Conservation (phyloP, 1,140 invertebrate species). For the Watersipora subatra region DNA sequence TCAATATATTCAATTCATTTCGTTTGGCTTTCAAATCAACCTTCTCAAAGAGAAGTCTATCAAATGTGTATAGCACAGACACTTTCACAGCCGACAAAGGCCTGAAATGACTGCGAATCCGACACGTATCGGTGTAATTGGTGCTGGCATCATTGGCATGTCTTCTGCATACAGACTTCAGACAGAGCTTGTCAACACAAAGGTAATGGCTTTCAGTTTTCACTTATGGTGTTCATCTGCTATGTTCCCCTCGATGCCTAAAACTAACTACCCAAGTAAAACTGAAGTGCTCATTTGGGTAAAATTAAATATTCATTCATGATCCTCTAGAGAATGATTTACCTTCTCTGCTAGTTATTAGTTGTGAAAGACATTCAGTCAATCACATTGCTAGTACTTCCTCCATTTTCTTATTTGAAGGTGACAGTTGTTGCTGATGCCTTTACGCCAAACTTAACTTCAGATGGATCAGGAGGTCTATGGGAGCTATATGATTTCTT, state of each 20-base stretch:
- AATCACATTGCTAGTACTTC: too few species aligned
- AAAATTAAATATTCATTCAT: too few species aligned
- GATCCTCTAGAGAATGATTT: too few species aligned
- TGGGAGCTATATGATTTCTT: neutral
- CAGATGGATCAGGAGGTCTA: neutral
- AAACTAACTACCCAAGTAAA: neutral
- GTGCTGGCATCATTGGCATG: slow-evolving; percentile 11
- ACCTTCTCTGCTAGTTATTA: too few species aligned
- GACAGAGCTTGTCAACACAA: neutral
- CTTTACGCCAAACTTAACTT: neutral
- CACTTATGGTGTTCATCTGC: neutral
- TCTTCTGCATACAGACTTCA: slow-evolving; percentile 9
- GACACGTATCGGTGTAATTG: slow-evolving; percentile 7
- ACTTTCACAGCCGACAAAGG: too few species aligned
- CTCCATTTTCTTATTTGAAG: neutral
- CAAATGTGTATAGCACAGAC: too few species aligned
- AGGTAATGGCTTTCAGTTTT: neutral
- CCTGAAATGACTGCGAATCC: too few species aligned
- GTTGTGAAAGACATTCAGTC: too few species aligned
- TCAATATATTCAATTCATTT: too few species aligned
- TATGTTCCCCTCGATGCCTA: neutral
- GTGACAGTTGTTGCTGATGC: neutral
- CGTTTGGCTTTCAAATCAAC: too few species aligned
- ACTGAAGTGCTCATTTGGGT: neutral
- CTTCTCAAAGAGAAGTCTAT: too few species aligned